Percentiles rank a stretch among this genome's conserved stretches.
Conservation (phyloP, 2,113 vertebrate genomes). For the Anguilla japonica region DNA sequence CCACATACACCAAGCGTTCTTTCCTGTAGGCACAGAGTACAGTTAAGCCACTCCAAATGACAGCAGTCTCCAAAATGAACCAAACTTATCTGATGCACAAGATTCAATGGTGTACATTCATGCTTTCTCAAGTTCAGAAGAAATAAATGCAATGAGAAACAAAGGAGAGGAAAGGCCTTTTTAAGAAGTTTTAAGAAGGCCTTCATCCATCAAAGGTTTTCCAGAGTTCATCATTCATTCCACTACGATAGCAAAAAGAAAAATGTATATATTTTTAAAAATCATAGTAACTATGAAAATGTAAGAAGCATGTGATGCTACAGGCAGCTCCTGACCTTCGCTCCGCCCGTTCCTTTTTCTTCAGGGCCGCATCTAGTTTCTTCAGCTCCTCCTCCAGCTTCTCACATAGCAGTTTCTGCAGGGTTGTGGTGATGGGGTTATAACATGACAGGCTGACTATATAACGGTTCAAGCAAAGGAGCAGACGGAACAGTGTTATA, state of each 20-base stretch:
- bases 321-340: constrained; percentile 73
- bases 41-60: constrained; percentile 13
- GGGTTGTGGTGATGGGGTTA: neutral
- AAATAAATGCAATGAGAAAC: neutral
- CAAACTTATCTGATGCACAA: neutral
- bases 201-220: neutral
- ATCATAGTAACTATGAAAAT: too few relatives aligned
- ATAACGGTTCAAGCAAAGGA: neutral
- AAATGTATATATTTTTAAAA: neutral
- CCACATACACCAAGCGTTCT: constrained; percentile 93
- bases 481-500: neutral
- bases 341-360: constrained; percentile 95
- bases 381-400: constrained; percentile 89
- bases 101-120: neutral
- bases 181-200: neutral
- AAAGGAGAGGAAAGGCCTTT: neutral
- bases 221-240: neutral
- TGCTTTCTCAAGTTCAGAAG: neutral
- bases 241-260: neutral
- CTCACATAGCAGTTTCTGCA: constrained; percentile 92
- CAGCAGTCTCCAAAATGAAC: neutral
- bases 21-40: constrained; percentile 71
- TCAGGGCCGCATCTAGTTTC: constrained; percentile 88
- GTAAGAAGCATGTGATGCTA: neutral
- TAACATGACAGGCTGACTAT: neutral